phyloP scores from a whole-genome alignment of 2,113 vertebrate genomes.

The Camelus dromedarius region DNA sequence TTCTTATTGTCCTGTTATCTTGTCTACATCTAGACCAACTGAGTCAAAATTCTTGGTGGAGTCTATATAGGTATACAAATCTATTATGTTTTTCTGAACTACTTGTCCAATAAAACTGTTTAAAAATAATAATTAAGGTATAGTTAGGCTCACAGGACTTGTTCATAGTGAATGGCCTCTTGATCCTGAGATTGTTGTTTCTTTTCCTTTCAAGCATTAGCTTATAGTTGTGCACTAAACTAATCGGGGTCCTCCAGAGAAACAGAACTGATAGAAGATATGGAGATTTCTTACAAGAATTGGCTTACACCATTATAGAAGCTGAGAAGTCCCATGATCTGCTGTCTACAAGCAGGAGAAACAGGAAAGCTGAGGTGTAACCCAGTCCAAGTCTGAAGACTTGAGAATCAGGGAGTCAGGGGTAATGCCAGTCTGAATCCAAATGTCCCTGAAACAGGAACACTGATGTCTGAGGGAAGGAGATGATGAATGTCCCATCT shows the following conservation, averaged over 20 bases:
- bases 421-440: background rate
- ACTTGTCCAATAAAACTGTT: background rate
- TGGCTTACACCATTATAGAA: slow-evolving; percentile 15
- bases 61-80: background rate
- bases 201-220: background rate
- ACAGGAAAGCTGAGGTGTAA: background rate
- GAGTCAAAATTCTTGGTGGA: slow-evolving; percentile 11
- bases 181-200: background rate
- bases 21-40: background rate
- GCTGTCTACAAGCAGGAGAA: background rate
- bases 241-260: background rate
- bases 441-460: background rate
- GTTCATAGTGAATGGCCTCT: background rate
- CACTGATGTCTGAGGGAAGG: background rate
- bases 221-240: background rate
- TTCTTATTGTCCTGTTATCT: background rate
- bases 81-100: slow-evolving; percentile 12
- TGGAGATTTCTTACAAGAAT: background rate
- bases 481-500: background rate
- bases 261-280: background rate
- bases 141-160: background rate
- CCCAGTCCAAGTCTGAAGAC: background rate
- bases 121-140: background rate
- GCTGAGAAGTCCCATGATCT: background rate
- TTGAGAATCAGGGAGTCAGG: background rate